These are phyloP conservation scores for Numenius arquata DNA, from an alignment of 2,113 vertebrate genomes.

Conservation along the genomic window DNA sequence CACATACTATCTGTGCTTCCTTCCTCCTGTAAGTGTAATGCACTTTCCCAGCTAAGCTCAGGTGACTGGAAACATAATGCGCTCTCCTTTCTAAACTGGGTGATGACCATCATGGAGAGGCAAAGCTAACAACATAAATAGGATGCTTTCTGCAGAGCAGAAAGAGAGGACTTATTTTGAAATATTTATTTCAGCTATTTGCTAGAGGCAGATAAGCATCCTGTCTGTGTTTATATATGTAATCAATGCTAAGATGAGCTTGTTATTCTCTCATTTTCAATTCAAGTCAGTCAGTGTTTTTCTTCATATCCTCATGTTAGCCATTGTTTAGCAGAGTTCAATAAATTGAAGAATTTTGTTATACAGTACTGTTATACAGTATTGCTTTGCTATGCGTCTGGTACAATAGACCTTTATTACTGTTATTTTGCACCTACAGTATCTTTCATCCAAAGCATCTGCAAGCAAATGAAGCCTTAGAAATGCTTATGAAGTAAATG, in stretches of 20 bases:
- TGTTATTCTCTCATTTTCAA: background rate
- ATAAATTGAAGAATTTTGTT: background rate
- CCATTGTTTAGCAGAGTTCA: background rate
- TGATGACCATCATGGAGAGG: background rate
- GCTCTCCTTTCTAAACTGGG: background rate
- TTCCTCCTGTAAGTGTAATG: background rate
- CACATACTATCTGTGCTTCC: no score
- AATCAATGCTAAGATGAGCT: background rate
- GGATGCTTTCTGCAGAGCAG: background rate
- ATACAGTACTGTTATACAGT: no score
- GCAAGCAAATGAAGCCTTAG: background rate
- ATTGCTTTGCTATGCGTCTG: background rate
- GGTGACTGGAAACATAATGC: background rate
- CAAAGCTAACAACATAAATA: background rate
- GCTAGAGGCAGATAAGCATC: background rate
- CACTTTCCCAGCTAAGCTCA: background rate
- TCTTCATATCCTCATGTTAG: background rate
- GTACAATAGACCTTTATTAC: background rate
- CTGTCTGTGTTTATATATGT: background rate
- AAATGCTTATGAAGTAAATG: background rate
- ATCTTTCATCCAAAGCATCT: background rate
- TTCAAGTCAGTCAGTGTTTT: background rate
- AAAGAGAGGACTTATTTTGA: background rate
- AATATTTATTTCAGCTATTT: background rate
- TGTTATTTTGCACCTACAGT: background rate